A percentile compares a stretch with the other conserved stretches of the same genome.
Evolutionary conservation across 2,113 vertebrate genomes (phyloP).

Genomic region (Brachyistius frenatus): DNA sequence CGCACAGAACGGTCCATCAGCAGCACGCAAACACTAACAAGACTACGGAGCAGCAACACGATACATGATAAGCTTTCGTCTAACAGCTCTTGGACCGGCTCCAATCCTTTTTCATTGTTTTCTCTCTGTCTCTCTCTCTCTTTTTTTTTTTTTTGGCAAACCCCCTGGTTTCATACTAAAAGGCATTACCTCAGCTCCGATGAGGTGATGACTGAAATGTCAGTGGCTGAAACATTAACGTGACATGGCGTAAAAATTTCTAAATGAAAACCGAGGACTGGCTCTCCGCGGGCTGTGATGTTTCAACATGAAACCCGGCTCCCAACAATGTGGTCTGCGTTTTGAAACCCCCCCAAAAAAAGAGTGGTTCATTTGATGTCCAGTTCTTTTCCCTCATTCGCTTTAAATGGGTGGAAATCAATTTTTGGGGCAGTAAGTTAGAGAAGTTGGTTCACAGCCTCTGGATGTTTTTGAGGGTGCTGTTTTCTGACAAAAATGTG

Average conservation of each 20-base stretch:
- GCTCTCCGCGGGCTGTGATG: conserved; percentile 16
- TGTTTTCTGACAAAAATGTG: no score
- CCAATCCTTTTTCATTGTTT: conserved; percentile 60
- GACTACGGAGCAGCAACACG: conserved; percentile 48
- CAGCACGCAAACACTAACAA: conserved; percentile 66
- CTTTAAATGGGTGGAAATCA: conserved; percentile 40
- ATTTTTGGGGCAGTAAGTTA: conserved; percentile 30
- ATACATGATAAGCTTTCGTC: conserved; percentile 61
- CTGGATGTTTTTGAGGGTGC: background rate
- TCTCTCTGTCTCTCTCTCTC: conserved; percentile 27
- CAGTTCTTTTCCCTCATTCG: background rate
- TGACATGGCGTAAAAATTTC: conserved; percentile 56
- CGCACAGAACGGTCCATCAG: conserved; percentile 57
- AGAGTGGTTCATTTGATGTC: conserved; percentile 38
- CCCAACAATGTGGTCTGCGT: conserved; percentile 52
- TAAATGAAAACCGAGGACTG: conserved; percentile 56
- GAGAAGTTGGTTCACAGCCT: conserved; percentile 18
- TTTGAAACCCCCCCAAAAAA: conserved; percentile 22
- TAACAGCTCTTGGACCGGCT: conserved; percentile 57
- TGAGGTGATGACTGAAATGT: conserved; percentile 67
- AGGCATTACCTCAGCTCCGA: conserved; percentile 65
- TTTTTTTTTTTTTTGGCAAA: background rate
- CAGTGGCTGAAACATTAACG: conserved; percentile 64
- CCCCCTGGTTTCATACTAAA: conserved; percentile 31
- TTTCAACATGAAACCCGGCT: conserved; percentile 50